These are phyloP conservation scores for Drosophila melanica DNA, from an alignment of 1,140 invertebrate genomes.

Conservation along the genomic window DNA sequence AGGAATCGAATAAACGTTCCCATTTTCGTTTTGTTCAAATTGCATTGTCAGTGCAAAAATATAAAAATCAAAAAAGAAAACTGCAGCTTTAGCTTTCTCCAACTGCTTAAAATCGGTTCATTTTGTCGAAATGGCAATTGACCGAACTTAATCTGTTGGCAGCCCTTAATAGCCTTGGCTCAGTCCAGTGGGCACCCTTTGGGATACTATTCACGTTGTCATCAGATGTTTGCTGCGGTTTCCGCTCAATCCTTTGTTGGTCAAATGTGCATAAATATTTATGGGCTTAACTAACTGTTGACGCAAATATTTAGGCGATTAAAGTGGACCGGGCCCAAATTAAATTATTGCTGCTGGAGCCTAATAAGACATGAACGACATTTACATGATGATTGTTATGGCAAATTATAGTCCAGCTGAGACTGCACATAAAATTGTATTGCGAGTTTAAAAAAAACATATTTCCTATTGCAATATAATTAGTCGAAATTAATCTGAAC, in stretches of 20 bases:
- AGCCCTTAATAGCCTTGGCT: constrained; percentile 6
- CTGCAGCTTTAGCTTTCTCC: not conserved
- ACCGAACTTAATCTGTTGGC: constrained; percentile 15
- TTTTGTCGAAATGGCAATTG: constrained; percentile 7
- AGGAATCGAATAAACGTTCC: not conserved
- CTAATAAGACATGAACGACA: not conserved
- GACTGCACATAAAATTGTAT: too few relatives aligned
- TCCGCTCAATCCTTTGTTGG: constrained; percentile 32
- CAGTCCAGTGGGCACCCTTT: constrained; percentile 2
- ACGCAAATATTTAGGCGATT: constrained; percentile 56
- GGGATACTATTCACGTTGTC: constrained; percentile 44
- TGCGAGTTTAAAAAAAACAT: too few relatives aligned
- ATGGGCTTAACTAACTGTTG: constrained; percentile 56
- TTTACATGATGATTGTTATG: not conserved
- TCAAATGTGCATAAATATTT: constrained; percentile 65
- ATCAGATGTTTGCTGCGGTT: constrained; percentile 34
- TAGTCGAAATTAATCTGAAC: too few relatives aligned
- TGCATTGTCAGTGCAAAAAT: constrained; percentile 1
- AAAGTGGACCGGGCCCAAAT: constrained; percentile 40
- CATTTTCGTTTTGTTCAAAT: constrained; percentile 2
- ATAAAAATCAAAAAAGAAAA: not conserved
- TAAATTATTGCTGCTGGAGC: constrained; percentile 1
- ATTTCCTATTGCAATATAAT: too few relatives aligned
- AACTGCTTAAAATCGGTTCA: not conserved
- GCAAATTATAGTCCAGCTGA: not conserved